Evolutionary conservation across 2,888 invertebrate species (phyloP).

Genomic region (Phoenoteleia sp.): DNA sequence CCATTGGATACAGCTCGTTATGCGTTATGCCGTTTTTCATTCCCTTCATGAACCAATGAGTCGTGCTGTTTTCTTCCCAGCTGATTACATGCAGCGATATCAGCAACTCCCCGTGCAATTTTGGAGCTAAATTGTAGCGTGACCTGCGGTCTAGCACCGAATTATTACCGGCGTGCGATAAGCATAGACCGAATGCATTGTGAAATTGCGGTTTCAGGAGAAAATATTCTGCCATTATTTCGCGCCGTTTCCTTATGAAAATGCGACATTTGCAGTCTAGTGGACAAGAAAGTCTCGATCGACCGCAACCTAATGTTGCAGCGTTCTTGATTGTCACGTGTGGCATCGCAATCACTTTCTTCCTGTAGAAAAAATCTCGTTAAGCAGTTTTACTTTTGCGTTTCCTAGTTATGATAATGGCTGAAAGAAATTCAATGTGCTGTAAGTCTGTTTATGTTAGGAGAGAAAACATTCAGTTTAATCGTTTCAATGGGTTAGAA

Average conservation of each 20-base stretch:
- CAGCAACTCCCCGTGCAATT: constrained; percentile 41
- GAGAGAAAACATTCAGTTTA: too few species aligned
- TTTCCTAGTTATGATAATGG: neutral
- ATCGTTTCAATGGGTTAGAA: too few species aligned
- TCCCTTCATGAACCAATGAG: constrained; percentile 38
- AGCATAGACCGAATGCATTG: constrained; percentile 46
- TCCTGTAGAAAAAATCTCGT: neutral
- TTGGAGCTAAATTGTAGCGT: constrained; percentile 52
- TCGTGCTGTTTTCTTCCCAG: constrained; percentile 25
- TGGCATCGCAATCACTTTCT: constrained; percentile 4
- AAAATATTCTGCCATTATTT: constrained; percentile 21
- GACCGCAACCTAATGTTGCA: constrained; percentile 11
- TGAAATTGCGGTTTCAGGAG: constrained; percentile 52
- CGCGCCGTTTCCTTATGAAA: constrained; percentile 53
- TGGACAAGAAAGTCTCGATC: constrained; percentile 15
- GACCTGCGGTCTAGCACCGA: constrained; percentile 60
- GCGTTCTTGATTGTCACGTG: neutral
- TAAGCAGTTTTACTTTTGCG: neutral
- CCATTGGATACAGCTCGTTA: neutral
- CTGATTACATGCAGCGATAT: constrained; percentile 51
- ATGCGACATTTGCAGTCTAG: constrained; percentile 34
- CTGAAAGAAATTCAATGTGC: too few species aligned
- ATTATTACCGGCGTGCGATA: constrained; percentile 59
- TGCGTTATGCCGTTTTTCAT: constrained; percentile 39
- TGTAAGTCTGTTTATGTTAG: too few species aligned